A percentile compares a stretch with the other conserved stretches of the same genome.
Evolutionary conservation across 2,797 vertebrate species (phyloP).

Genomic region (Leucoraja ocellata): DNA sequence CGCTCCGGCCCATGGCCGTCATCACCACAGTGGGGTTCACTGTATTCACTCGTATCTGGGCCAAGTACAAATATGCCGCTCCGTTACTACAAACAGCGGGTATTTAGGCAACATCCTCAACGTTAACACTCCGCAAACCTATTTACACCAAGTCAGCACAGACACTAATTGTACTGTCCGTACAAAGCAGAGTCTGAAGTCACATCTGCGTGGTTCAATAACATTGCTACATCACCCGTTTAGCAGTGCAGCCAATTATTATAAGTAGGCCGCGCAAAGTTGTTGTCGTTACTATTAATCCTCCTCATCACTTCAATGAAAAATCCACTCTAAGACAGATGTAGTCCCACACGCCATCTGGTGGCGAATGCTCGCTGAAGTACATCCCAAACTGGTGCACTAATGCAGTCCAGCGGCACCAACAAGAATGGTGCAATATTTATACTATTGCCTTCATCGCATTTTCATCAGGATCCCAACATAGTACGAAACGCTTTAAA

Average conservation of each 20-base stretch:
- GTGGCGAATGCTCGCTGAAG: background rate
- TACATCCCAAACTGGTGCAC: background rate
- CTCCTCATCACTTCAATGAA: background rate
- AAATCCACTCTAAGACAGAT: background rate
- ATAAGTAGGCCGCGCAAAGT: background rate
- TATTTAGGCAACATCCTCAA: too few species aligned
- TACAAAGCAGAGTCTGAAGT: background rate
- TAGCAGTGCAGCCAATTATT: background rate
- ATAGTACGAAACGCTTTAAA: too few species aligned
- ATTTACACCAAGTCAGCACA: background rate
- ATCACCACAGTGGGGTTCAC: conserved; percentile 93
- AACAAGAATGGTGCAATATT: background rate
- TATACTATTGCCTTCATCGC: background rate
- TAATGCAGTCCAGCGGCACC: background rate
- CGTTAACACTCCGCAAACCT: background rate
- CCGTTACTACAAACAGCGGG: too few species aligned
- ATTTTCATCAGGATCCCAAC: background rate
- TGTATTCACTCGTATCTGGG: conserved; percentile 84
- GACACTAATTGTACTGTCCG: background rate
- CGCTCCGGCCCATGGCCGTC: conserved; percentile 81
- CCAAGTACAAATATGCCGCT: background rate
- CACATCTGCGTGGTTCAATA: background rate
- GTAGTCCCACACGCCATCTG: background rate
- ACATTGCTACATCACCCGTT: background rate
- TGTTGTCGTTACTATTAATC: background rate